Conservation (phyloP, 2,888 invertebrate species). For the Drosophila tripunctata region DNA sequence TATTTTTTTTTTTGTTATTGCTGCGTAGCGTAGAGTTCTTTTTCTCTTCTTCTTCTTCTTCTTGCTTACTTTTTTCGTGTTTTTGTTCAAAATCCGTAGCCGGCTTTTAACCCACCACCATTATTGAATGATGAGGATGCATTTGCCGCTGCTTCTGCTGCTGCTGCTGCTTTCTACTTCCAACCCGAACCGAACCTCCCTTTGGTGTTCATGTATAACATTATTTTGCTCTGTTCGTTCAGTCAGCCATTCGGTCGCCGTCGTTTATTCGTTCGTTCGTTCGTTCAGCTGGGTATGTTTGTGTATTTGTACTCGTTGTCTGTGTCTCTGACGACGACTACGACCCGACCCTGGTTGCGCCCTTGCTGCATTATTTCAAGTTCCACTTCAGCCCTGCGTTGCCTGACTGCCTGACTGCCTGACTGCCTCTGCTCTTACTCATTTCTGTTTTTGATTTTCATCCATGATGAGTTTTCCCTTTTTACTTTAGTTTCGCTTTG, state of each 20-base stretch:
- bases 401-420: constrained; percentile 30
- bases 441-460: constrained; percentile 77
- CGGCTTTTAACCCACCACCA: constrained; percentile 76
- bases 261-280: constrained; percentile 22
- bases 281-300: constrained; percentile 13
- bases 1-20: constrained; percentile 20
- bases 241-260: constrained; percentile 36
- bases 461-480: constrained; percentile 79
- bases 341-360: constrained; percentile 59
- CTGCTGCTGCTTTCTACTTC: not conserved
- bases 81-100: constrained; percentile 37
- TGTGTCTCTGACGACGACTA: constrained; percentile 37
- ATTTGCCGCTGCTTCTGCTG: constrained; percentile 22
- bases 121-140: constrained; percentile 29
- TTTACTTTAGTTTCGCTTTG: constrained; percentile 60
- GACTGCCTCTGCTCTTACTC: constrained; percentile 27
- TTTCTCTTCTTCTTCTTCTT: not conserved
- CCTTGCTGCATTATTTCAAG: constrained; percentile 71
- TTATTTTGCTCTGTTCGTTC: constrained; percentile 36
- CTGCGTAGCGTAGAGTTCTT: constrained; percentile 22
- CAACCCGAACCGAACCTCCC: constrained; percentile 2
- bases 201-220: constrained; percentile 14
- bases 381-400: constrained; percentile 71
- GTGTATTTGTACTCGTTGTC: constrained; percentile 29
- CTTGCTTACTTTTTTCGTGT: too few species aligned